Conservation (phyloP, 2,113 vertebrate genomes). For the Microtus ochrogaster region DNA sequence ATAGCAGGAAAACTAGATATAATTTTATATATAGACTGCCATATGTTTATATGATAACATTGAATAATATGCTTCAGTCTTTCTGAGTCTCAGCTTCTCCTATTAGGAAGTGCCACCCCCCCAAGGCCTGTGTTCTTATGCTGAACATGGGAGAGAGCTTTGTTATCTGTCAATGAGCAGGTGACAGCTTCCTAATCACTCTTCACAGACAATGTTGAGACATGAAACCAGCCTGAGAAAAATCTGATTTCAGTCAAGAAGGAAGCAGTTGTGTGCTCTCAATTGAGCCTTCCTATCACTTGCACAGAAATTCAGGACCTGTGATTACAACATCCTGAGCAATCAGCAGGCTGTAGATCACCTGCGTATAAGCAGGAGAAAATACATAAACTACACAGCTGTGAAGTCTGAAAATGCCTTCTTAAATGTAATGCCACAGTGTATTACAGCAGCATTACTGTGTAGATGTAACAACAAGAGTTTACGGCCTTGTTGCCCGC, state of each 20-base stretch:
- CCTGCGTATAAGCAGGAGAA: neutral
- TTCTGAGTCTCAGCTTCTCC: neutral
- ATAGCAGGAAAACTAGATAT: neutral
- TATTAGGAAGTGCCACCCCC: neutral
- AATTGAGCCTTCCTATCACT: neutral
- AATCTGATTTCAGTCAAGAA: neutral
- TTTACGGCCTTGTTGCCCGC: neutral
- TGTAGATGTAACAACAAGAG: constrained; percentile 48
- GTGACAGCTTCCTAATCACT: neutral
- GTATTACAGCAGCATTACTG: constrained; percentile 3
- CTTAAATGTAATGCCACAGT: neutral
- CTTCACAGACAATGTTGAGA: neutral
- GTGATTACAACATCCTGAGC: neutral
- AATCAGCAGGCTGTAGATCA: constrained; percentile 5
- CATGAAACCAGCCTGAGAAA: neutral
- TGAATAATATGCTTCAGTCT: neutral
- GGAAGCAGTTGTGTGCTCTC: neutral
- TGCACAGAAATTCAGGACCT: neutral
- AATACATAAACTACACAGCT: constrained; percentile 33
- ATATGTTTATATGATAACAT: neutral
- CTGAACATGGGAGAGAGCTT: neutral
- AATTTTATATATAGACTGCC: neutral
- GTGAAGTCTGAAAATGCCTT: constrained; percentile 46
- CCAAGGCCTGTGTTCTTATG: neutral
- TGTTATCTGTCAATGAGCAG: neutral